Evolutionary conservation across 35 echinoderm and acorn worm genomes (phyloP).

Genomic region (Hemicentrotus pulcherrimus): DNA sequence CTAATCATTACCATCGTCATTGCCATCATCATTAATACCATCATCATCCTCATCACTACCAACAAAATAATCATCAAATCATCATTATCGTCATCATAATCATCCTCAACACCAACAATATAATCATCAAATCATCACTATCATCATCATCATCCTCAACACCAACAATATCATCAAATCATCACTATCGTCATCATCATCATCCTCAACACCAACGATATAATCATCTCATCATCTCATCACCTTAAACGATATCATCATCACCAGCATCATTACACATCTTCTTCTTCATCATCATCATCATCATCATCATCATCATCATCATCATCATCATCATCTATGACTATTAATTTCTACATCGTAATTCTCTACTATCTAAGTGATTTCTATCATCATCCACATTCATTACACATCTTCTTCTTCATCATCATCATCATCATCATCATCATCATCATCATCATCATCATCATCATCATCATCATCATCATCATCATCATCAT

Average conservation of each 20-base stretch:
- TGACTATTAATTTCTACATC: too few relatives aligned
- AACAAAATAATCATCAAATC: not conserved
- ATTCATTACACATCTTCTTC: too few relatives aligned
- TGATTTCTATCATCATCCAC: too few relatives aligned
- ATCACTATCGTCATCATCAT: not conserved
- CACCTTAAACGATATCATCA: too few relatives aligned
- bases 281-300: not conserved
- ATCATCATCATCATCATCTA: not conserved
- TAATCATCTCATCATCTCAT: not conserved
- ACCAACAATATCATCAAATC: not conserved
- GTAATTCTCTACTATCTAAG: too few relatives aligned
- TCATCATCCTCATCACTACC: conserved; percentile 13
- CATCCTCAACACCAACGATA: not conserved
- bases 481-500: conserved; percentile 44
- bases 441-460: not conserved
- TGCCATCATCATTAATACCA: not conserved
- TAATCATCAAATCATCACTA: conserved; percentile 17
- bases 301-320: not conserved
- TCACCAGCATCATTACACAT: too few relatives aligned
- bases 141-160: not conserved
- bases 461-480: conserved; percentile 48
- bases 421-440: not conserved
- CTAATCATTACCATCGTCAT: not conserved
- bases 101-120: not conserved
- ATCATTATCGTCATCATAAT: not conserved